Base-by-base conservation (phyloP, 2,113 vertebrate species). In the Carettochelys insculpta region DNA sequence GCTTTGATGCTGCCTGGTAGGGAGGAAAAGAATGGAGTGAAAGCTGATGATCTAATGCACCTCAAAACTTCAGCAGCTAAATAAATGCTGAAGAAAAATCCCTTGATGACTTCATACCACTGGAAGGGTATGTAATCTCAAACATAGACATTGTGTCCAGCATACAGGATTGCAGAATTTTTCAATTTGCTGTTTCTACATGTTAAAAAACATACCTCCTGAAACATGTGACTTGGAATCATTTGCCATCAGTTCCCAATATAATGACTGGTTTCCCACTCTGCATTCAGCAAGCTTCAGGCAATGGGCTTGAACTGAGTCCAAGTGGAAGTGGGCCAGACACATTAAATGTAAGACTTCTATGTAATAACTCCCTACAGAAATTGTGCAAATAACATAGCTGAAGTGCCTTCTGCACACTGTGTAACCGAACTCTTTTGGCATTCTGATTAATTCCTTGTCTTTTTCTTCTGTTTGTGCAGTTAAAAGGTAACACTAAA, bases 321-420 rank as follows among this genome's bases (percentile, higher is more conserved):
- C 97, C 97, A 98, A 95, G 95, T 98, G 97, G 97, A 98, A 96
- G 90, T 89, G 92, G 90, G 97, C 98, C 97, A 98, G 97, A 94
- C 91, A 92, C 71, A 51, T 97, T 97, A 97, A 97, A 98, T 98
- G 97, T 96, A 97, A 97, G 96, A 95, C 95, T 92, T 97, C 95
- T 96, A 84, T 97, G 97, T 97, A 96, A 96, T 94, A 97, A 95
- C 95, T 98, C 97, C 97, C 96, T 95, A 92, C 87, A 97, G 98
- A 97, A 97, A 97, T 81, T 97, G 97, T 95, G 96, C 96, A 98
- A 97, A 98, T 97, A 97, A 97, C 96, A 80, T 96, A 96, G 95
- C 88, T 91, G 94, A 97, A 97, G 97, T 97, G 92, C 95, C 96
- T 97, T 97, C 94, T 95, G 87, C 94, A 90, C 76, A 86, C 93